Evolutionary conservation across 2,888 invertebrate genomes (phyloP).

Genomic region (Ormia ochracea): DNA sequence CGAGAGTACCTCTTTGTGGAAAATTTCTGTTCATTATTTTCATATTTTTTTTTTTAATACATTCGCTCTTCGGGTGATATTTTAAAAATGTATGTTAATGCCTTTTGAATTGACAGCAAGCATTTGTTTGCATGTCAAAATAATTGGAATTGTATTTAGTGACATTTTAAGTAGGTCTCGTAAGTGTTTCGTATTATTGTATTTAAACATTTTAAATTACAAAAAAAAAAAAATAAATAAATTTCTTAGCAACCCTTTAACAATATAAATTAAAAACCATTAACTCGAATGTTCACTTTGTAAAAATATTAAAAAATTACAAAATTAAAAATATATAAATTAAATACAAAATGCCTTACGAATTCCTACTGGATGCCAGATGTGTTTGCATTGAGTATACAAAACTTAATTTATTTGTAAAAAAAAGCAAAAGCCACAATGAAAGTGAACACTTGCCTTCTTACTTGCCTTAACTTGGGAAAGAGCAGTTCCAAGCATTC

Average conservation of each 20-base stretch:
- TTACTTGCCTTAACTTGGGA: background rate
- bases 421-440: background rate
- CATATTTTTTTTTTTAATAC: background rate
- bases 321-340: background rate
- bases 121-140: conserved; percentile 57
- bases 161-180: conserved; percentile 49
- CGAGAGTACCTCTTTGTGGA: conserved; percentile 1
- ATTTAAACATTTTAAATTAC: background rate
- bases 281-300: conserved; percentile 9
- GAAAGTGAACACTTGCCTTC: too few relatives aligned
- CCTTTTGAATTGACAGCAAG: conserved; percentile 45
- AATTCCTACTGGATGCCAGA: too few relatives aligned
- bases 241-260: background rate
- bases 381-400: background rate
- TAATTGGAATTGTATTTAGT: conserved; percentile 41
- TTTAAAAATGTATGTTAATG: conserved; percentile 49
- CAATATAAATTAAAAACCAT: background rate
- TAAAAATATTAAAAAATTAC: background rate
- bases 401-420: too few relatives aligned
- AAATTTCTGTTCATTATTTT: background rate
- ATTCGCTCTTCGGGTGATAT: too few relatives aligned
- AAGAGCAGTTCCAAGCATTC: conserved; percentile 24
- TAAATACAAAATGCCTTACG: background rate
- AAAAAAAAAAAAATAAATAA: too few relatives aligned
- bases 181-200: background rate